These are phyloP conservation scores for Okapia johnstoni DNA, from an alignment of 2,113 vertebrate species.

Conservation along the genomic window DNA sequence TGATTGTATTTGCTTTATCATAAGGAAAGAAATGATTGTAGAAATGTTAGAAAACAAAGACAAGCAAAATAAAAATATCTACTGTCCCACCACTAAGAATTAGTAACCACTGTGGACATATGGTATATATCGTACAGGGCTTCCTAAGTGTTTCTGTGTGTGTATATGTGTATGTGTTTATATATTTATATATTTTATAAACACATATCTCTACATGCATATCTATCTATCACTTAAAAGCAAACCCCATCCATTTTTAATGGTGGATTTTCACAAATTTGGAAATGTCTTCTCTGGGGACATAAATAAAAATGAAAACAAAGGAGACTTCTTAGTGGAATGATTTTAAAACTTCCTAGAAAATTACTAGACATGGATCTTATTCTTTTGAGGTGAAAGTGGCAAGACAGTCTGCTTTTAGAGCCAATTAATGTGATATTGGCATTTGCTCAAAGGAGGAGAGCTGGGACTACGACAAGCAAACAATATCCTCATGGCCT, in stretches of 20 bases:
- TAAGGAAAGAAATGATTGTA: neutral
- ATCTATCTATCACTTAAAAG: neutral
- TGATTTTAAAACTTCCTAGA: slow-evolving; percentile 33
- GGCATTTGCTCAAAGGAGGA: slow-evolving; percentile 1
- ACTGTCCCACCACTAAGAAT: neutral
- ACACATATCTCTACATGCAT: neutral
- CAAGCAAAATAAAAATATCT: slow-evolving; percentile 23
- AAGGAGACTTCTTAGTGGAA: neutral
- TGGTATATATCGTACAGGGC: neutral
- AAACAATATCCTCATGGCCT: neutral
- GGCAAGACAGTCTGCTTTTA: slow-evolving; percentile 15
- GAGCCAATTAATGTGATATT: neutral
- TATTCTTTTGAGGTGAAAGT: slow-evolving; percentile 8
- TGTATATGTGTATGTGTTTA: neutral
- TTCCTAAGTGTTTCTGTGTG: neutral
- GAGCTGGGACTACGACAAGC: neutral
- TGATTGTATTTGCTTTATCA: slow-evolving; percentile 10
- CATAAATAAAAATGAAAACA: slow-evolving; percentile 29
- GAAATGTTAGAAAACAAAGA: neutral
- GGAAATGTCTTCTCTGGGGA: slow-evolving; percentile 1
- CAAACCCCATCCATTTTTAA: neutral
- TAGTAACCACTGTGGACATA: neutral
- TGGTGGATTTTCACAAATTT: neutral
- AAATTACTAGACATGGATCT: slow-evolving; percentile 22
- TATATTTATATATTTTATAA: neutral